Base-by-base conservation (phyloP, 2,113 vertebrate species). In the Passerina amoena region DNA sequence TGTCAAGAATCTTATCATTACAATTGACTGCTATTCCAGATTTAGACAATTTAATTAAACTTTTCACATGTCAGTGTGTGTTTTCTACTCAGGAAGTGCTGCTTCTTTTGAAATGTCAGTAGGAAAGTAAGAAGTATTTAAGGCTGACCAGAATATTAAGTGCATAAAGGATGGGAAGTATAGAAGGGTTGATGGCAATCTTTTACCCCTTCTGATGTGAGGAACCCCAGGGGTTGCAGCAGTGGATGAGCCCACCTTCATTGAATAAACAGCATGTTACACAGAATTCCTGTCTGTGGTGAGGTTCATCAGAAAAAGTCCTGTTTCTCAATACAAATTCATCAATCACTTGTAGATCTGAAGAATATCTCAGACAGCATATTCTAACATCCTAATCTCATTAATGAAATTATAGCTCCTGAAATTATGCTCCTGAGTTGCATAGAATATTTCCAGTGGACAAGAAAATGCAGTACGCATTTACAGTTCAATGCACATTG, bases 221-320 rank as follows among this genome's bases (percentile, higher is more conserved):
- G 42, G 50, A 91, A 19, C 2, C 5, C 27, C 11, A 65, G 22
- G 5, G 31, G 12, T 28, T 65, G 5, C 37, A 60, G 23, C 19
- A 65, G 9, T 0, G 0, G 14, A 50, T 1, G 1, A 83, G 6
- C 8, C 4, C 19, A 19, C 44, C 27, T 38, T 83, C 50, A 44
- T 0, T 31, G 31, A 72, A 37, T 2, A n/a, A 6, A 40, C 0
- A 6, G 11, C 2, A 1, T 10, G 9, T 14, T 86, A 27, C 15
- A 45, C 23, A 76, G 38, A 38, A 16, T 48, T 92, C 7, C 22
- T 51, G 6, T 64, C 37, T 8, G 1, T 19, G 11, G 3, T 66
- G 38, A 75, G 10, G 9, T 64, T 82, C 30, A 50, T 4, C 30
- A 60, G 9, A 21, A 76, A 3, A 82, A 40, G 11, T 27, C 45